Evolutionary conservation across 2,888 invertebrate genomes (phyloP), one percentile per base, ranked within the genome.

Genomic region (Sphaerophoria rueppellii): DNA sequence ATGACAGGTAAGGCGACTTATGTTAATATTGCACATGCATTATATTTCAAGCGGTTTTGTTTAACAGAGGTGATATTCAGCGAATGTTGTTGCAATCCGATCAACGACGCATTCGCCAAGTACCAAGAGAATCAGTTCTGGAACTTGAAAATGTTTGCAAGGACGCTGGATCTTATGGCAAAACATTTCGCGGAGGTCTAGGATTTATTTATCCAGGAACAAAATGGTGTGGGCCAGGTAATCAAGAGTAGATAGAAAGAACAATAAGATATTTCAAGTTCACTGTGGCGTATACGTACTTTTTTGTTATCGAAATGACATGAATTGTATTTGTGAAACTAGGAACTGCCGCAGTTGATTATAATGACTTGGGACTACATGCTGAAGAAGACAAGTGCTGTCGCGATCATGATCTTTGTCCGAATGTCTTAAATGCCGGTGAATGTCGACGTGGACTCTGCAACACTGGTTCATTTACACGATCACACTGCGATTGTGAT

Each of bases 401-500:
- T 88, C 92, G 95, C 32, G 95, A 95, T 79, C 96, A 96, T 90
- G 96, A 96, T 89, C 93, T 94, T 87, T 96, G 96, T 87, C 94
- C 95, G 0, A 92, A 93, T 87, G 93, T 93, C 3, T 92, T 96
- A 50, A 90, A 91, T 43, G 93, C 94, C 3, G 94, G 94, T 16
- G 93, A 94, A 87, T 94, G 94, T 86, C 93, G 93, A 63, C 93
- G 94, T 79, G 94, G 95, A 0, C 92, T 95, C 37, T 95, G 95
- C 90, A 96, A 96, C 90, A 93, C 93, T 37, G 94, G 95, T 4
- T 93, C 94, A 2, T 95, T 94, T 89, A 95, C 95, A 0, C 93
- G 95, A 73, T 95, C 95, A 0, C 95, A 95, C 88, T 96, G 96
- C 89, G 95, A 95, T 88, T 96, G 96, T 88, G 96, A 96, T 89